Percentiles rank a stretch among this genome's conserved stretches.
These are phyloP conservation scores for Cantharis rufa DNA, from an alignment of 2,888 invertebrate genomes.

Conservation along the genomic window DNA sequence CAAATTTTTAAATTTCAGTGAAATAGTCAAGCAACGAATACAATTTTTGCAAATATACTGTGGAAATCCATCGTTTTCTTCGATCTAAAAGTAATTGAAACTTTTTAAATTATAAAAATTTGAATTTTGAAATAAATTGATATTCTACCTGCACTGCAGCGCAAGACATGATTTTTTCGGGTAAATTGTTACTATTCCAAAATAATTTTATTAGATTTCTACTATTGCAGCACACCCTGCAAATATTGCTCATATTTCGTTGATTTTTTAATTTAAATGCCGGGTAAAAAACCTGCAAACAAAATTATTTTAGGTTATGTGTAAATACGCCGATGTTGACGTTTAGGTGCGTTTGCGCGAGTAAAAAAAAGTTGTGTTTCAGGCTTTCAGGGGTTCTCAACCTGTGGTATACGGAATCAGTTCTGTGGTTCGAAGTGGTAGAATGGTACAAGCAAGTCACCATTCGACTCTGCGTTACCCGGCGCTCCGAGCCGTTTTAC, in stretches of 20 bases:
- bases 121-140: not conserved
- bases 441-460: too few species aligned
- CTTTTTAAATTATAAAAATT: not conserved
- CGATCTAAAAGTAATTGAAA: slow-evolving; percentile 28
- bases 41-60: slow-evolving; percentile 37
- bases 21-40: slow-evolving; percentile 32
- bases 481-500: too few species aligned
- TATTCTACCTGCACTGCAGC: slow-evolving; percentile 32
- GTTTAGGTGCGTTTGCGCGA: not conserved
- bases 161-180: slow-evolving; percentile 29
- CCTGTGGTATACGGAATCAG: too few species aligned
- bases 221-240: slow-evolving; percentile 35
- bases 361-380: too few species aligned
- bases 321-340: not conserved
- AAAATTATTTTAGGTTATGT: not conserved
- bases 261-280: not conserved
- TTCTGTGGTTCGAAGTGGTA: too few species aligned
- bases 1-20: slow-evolving; percentile 35
- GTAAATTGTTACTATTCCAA: slow-evolving; percentile 17
- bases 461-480: too few species aligned
- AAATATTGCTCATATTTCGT: slow-evolving; percentile 19
- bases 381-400: too few species aligned
- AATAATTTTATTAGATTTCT: slow-evolving; percentile 31
- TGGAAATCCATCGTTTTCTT: slow-evolving; percentile 34
- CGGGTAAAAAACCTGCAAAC: not conserved